Evolutionary conservation across 2,888 invertebrate genomes (phyloP).

Genomic region (Operophtera brumata): DNA sequence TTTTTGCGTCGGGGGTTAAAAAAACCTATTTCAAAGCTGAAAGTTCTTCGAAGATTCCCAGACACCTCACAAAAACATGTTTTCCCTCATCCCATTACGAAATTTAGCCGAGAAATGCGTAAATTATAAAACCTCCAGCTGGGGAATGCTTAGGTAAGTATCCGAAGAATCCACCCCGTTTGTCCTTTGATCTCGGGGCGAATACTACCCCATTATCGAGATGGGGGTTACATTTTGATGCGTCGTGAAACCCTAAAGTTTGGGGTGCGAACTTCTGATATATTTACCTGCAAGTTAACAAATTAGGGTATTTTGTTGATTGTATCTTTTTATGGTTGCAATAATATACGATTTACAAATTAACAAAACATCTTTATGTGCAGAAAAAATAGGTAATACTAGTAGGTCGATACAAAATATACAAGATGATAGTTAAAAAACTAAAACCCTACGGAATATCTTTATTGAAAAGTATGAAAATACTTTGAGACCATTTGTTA

Average conservation of each 20-base stretch:
- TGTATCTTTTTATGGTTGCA: no score
- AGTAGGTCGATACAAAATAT: no score
- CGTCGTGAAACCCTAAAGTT: conserved; percentile 30
- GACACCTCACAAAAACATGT: background rate
- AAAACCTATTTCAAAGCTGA: no score
- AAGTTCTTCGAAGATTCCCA: background rate
- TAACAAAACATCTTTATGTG: no score
- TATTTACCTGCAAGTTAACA: conserved; percentile 1
- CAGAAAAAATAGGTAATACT: no score
- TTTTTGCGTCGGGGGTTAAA: no score
- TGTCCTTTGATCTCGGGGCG: conserved; percentile 36
- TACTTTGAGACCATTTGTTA: no score
- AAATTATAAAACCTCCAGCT: conserved; percentile 20
- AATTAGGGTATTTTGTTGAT: background rate
- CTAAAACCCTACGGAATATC: no score
- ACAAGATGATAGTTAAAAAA: no score
- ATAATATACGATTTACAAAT: no score
- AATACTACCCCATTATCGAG: conserved; percentile 32
- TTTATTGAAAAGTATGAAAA: no score
- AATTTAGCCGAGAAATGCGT: conserved; percentile 5
- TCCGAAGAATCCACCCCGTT: conserved; percentile 31
- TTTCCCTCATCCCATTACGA: background rate
- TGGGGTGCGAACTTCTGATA: conserved; percentile 8
- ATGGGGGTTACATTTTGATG: conserved; percentile 31
- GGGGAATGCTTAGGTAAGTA: conserved; percentile 28